These are phyloP conservation scores for Calvadosia cruxmelitensis DNA, from an alignment of 30 jellyfish, hydroid and myxozoan species.

Conservation along the genomic window DNA sequence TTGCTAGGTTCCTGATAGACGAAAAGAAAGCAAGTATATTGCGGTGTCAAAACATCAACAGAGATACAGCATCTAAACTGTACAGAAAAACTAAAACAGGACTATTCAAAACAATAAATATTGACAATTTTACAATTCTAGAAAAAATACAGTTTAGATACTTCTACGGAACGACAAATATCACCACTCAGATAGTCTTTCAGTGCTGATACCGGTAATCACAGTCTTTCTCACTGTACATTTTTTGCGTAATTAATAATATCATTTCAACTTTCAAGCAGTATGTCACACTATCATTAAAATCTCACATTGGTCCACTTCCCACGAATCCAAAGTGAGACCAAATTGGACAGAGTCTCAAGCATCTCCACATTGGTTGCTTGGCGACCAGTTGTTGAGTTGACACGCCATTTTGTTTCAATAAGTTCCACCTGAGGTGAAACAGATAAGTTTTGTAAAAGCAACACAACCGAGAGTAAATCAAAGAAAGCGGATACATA, in stretches of 20 bases:
- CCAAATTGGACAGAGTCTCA: conserved; percentile 44
- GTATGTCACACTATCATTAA: too few species aligned
- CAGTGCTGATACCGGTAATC: too few species aligned
- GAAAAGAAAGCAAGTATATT: too few species aligned
- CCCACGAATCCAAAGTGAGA: conserved; percentile 42
- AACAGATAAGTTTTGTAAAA: not conserved
- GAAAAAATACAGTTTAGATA: too few species aligned
- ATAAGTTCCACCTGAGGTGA: conserved; percentile 37
- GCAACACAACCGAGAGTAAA: not conserved
- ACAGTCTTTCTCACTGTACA: not conserved
- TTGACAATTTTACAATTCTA: too few species aligned
- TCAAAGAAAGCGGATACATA: not conserved
- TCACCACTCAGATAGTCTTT: not conserved
- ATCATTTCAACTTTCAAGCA: not conserved
- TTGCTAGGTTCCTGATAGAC: conserved; percentile 29
- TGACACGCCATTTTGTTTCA: conserved; percentile 49
- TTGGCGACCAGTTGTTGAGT: conserved; percentile 31
- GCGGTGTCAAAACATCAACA: too few species aligned
- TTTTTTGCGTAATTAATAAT: not conserved
- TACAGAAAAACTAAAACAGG: not conserved
- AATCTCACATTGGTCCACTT: conserved; percentile 56
- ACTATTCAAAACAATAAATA: not conserved
- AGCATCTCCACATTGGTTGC: conserved; percentile 53
- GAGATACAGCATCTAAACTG: too few species aligned
- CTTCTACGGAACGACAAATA: not conserved